Conservation (phyloP, 2,113 vertebrate genomes). For the Chloropsis hardwickii region DNA sequence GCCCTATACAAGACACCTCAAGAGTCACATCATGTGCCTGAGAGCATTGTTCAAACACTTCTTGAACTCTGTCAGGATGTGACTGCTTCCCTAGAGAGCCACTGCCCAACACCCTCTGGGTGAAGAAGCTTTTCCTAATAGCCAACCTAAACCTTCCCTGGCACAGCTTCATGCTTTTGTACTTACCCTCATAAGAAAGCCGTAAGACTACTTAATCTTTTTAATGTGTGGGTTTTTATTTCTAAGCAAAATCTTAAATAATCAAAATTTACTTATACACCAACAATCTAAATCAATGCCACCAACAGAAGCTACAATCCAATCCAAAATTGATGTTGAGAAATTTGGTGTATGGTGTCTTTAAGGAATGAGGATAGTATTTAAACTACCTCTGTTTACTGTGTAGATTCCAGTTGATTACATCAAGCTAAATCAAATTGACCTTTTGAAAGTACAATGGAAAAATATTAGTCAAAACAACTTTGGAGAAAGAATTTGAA, state of each 20-base stretch:
- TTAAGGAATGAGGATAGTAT: background rate
- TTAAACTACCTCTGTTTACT: background rate
- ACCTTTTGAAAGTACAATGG: background rate
- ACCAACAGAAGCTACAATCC: background rate
- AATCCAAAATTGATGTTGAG: background rate
- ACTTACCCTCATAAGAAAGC: background rate
- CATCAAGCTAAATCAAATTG: background rate
- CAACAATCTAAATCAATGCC: background rate
- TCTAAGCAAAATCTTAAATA: background rate
- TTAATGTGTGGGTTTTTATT: background rate
- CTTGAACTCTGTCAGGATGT: background rate
- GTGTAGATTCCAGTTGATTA: background rate
- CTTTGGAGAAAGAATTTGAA: background rate
- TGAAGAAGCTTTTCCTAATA: background rate
- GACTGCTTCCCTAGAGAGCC: background rate
- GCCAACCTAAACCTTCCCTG: background rate
- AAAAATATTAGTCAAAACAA: background rate
- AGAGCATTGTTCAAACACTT: background rate
- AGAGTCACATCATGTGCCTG: background rate
- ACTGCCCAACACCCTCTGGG: background rate
- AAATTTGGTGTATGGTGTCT: background rate
- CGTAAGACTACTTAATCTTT: background rate
- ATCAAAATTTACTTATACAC: background rate
- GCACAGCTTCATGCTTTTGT: background rate
- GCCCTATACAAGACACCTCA: accelerated